These are phyloP conservation scores for Argentina silus DNA, from an alignment of 2,797 vertebrate genomes.

Conservation along the genomic window DNA sequence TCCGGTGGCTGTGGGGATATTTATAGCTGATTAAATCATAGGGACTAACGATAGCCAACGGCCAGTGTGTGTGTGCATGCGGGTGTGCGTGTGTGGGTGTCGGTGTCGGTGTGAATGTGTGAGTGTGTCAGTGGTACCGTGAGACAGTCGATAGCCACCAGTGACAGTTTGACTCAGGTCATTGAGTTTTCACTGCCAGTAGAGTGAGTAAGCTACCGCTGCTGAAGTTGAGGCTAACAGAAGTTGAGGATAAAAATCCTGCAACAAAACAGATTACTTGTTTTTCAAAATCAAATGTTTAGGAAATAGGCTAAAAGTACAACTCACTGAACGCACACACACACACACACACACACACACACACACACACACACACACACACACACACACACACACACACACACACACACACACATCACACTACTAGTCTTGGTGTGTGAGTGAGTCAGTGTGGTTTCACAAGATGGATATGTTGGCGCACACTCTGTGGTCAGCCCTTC, in stretches of 20 bases:
- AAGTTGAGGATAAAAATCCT: too few species aligned
- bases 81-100: constrained; percentile 27
- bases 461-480: background rate
- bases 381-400: constrained; percentile 12
- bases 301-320: background rate
- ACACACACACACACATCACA: background rate
- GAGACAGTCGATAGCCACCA: too few species aligned
- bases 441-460: background rate
- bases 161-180: too few species aligned
- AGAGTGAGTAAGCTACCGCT: too few species aligned
- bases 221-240: too few species aligned
- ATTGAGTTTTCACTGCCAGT: too few species aligned
- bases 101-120: constrained; percentile 12
- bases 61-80: background rate
- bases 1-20: constrained; percentile 46
- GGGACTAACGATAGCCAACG: constrained; percentile 32
- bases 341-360: background rate
- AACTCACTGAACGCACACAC: background rate
- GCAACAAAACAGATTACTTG: too few species aligned
- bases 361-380: background rate
- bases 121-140: background rate
- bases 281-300: too few species aligned
- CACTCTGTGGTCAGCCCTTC: background rate
- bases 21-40: constrained; percentile 67
- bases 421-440: background rate